These are phyloP conservation scores for Siniperca obscura DNA, from an alignment of 2,797 vertebrate species.

Conservation along the genomic window DNA sequence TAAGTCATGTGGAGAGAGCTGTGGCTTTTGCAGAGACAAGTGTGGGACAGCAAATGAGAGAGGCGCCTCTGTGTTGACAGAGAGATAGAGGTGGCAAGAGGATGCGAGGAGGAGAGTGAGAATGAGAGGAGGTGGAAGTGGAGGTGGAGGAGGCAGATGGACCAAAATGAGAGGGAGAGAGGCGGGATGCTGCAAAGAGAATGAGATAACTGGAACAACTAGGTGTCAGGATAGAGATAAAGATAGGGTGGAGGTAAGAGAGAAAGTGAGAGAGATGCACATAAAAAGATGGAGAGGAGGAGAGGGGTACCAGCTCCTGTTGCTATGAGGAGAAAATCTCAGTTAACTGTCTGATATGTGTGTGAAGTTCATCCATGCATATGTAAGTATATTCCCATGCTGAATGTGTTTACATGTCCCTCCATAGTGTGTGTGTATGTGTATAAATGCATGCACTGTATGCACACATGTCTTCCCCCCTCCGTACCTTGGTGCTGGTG, in stretches of 20 bases:
- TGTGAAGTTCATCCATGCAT: constrained; percentile 50
- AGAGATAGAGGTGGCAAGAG: constrained; percentile 34
- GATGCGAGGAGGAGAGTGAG: constrained; percentile 54
- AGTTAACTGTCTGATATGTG: constrained; percentile 33
- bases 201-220: constrained; percentile 35
- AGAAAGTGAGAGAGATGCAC: constrained; percentile 28
- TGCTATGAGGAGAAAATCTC: constrained; percentile 54
- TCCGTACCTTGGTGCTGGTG: constrained; percentile 64
- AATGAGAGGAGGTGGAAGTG: constrained; percentile 45
- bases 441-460: not conserved
- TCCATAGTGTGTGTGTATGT: constrained; percentile 11
- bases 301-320: constrained; percentile 55
- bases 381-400: constrained; percentile 10
- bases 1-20: constrained; percentile 39
- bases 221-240: constrained; percentile 33
- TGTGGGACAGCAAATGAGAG: constrained; percentile 26
- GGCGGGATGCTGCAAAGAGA: constrained; percentile 40
- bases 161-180: constrained; percentile 47
- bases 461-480: constrained; percentile 18
- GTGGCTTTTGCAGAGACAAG: not conserved
- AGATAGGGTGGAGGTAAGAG: not conserved
- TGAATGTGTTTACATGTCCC: constrained; percentile 16
- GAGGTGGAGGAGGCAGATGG: constrained; percentile 59
- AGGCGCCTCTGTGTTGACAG: constrained; percentile 34
- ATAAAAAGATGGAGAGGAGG: constrained; percentile 19